phyloP scores from a whole-genome alignment of 2,888 invertebrate genomes.

The Tricholauxania praeusta region DNA sequence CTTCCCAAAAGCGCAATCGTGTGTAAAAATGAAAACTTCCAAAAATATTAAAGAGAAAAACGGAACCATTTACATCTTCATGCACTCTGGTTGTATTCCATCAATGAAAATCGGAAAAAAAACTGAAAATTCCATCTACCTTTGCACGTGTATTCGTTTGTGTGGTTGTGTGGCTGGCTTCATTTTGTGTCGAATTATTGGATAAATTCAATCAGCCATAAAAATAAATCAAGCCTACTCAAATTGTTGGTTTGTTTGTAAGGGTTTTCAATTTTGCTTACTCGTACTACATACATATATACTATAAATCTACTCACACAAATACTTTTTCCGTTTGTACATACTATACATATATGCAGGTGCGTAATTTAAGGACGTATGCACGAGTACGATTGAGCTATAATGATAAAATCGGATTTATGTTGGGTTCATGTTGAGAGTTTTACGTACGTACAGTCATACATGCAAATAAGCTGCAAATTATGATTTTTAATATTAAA shows the following conservation, averaged over 20 bases:
- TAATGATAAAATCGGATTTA: too few relatives aligned
- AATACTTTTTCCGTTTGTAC: too few relatives aligned
- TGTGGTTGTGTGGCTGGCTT: background rate
- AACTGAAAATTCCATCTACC: background rate
- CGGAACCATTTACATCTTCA: background rate
- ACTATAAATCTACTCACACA: too few relatives aligned
- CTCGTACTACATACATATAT: too few relatives aligned
- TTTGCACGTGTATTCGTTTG: background rate
- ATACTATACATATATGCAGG: too few relatives aligned
- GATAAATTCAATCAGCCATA: constrained; percentile 7
- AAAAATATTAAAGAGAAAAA: background rate
- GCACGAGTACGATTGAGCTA: too few relatives aligned
- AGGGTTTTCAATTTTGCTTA: too few relatives aligned
- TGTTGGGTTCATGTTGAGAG: too few relatives aligned
- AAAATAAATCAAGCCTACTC: constrained; percentile 13
- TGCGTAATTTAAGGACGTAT: too few relatives aligned
- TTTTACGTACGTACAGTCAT: background rate
- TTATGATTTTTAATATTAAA: too few relatives aligned
- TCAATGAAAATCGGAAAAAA: too few relatives aligned
- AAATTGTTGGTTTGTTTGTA: constrained; percentile 25
- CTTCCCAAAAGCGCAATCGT: constrained; percentile 57
- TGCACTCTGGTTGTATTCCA: too few relatives aligned
- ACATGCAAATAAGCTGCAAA: background rate
- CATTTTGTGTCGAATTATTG: constrained; percentile 3
- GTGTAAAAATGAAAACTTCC: constrained; percentile 40